These are phyloP conservation scores for Lacanobia wlatinum DNA, from an alignment of 2,888 invertebrate genomes.

Conservation along the genomic window DNA sequence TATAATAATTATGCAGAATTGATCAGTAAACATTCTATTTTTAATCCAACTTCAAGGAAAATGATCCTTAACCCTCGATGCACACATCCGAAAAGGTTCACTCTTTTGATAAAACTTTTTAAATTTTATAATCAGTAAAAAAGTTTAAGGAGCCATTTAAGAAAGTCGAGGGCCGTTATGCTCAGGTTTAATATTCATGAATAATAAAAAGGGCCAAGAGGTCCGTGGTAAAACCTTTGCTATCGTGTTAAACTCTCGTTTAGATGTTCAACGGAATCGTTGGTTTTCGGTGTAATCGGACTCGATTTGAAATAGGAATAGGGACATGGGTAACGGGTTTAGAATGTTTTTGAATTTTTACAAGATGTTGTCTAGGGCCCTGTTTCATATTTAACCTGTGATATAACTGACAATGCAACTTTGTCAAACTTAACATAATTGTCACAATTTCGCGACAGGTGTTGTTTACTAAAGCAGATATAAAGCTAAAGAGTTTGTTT, in stretches of 20 bases:
- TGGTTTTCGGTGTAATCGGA: conserved; percentile 25
- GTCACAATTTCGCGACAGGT: no score
- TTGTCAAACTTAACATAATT: no score
- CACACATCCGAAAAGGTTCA: conserved; percentile 56
- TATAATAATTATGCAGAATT: no score
- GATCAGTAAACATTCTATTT: neutral
- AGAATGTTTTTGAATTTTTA: neutral
- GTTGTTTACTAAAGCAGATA: no score
- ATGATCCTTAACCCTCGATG: conserved; percentile 5
- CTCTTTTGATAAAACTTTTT: conserved; percentile 64
- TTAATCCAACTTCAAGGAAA: conserved; percentile 13
- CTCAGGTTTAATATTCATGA: conserved; percentile 73
- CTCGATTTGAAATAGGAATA: conserved; percentile 6
- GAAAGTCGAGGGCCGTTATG: conserved; percentile 61
- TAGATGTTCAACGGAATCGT: conserved; percentile 8
- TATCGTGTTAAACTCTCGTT: conserved; percentile 45
- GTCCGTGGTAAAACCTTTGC: conserved; percentile 64
- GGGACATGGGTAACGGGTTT: neutral
- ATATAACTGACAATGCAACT: no score
- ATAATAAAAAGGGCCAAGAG: conserved; percentile 71
- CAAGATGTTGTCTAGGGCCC: no score
- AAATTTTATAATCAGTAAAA: conserved; percentile 68
- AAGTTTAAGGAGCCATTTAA: conserved; percentile 69
- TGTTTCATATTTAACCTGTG: no score
- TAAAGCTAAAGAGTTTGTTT: no score